Percentiles rank a stretch among this genome's conserved stretches.
These are phyloP conservation scores for Hemitrygon akajei DNA, from an alignment of 2,797 vertebrate species.

Conservation along the genomic window DNA sequence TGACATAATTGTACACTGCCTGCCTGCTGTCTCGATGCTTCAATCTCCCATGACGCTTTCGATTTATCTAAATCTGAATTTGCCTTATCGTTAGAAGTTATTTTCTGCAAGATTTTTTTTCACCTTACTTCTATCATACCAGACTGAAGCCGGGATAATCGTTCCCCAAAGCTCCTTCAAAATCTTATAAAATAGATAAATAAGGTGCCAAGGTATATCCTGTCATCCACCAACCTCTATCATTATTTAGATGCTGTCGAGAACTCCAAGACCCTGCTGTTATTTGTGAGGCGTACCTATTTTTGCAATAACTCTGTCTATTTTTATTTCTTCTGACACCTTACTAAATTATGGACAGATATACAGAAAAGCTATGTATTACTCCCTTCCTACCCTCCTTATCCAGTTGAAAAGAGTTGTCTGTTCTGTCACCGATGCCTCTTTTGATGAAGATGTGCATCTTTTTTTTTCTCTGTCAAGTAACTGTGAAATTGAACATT, in stretches of 20 bases:
- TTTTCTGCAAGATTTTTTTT: neutral
- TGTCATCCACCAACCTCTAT: neutral
- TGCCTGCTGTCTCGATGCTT: no score
- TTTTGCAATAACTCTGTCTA: neutral
- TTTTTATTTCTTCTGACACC: no score
- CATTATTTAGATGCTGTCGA: neutral
- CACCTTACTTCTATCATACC: neutral
- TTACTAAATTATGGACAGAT: no score
- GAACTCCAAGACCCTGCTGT: neutral
- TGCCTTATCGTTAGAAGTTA: neutral
- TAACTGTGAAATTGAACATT: neutral
- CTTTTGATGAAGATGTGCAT: neutral
- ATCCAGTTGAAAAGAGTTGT: neutral
- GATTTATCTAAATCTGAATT: neutral
- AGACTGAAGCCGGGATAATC: neutral
- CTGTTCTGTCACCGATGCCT: neutral
- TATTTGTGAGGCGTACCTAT: neutral
- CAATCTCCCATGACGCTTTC: no score
- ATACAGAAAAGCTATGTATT: no score
- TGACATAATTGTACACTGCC: no score
- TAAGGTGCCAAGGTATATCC: no score
- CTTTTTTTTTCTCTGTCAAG: neutral
- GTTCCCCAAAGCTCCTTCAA: neutral
- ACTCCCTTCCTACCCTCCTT: neutral
- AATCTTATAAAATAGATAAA: neutral